Evolutionary conservation across 1,140 invertebrate species (phyloP).

Genomic region (Octopus sinensis): DNA sequence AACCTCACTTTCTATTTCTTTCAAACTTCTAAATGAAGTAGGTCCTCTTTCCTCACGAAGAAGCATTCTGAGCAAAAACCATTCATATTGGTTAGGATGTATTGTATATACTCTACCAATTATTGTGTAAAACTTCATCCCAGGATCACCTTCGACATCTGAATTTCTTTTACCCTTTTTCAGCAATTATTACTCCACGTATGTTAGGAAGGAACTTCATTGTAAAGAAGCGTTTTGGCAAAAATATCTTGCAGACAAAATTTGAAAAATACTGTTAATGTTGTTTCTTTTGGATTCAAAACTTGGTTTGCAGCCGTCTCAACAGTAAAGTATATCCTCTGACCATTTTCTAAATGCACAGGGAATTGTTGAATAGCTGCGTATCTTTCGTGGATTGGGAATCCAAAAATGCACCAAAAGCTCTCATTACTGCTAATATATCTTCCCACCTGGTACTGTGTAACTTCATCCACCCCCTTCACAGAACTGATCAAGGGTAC

Average conservation of each 20-base stretch:
- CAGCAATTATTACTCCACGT: neutral
- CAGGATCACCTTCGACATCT: neutral
- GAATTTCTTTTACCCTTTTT: neutral
- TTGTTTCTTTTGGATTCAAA: neutral
- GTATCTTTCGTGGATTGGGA: neutral
- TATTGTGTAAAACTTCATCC: neutral
- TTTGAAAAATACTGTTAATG: neutral
- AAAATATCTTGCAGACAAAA: neutral
- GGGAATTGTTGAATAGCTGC: neutral
- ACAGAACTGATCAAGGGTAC: no score
- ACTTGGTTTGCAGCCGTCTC: neutral
- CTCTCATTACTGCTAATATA: neutral
- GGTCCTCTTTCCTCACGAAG: neutral
- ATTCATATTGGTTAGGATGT: neutral
- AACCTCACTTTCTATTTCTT: neutral
- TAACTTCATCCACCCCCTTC: neutral
- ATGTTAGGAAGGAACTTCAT: neutral
- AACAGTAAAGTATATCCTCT: neutral
- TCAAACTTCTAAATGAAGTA: neutral
- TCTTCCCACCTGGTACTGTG: neutral
- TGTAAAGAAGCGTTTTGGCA: neutral
- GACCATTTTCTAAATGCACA: slow-evolving; percentile 1
- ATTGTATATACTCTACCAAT: neutral
- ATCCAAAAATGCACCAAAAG: neutral
- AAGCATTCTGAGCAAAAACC: neutral